Conservation (phyloP, 30 jellyfish, hydroid and myxozoan genomes). For the Turritopsis rubra region DNA sequence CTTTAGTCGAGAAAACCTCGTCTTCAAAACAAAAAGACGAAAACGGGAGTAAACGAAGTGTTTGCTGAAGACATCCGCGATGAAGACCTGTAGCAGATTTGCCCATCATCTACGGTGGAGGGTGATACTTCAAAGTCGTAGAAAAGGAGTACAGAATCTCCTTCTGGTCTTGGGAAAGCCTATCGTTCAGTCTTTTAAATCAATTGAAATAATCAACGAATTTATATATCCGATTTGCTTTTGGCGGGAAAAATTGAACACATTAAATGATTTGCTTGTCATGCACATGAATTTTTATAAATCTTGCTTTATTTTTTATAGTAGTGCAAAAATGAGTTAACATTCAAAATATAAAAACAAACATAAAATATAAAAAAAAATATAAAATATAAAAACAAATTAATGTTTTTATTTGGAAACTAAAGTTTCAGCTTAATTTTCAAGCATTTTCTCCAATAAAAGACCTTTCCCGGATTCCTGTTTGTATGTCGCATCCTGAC, state of each 20-base stretch:
- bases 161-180: neutral
- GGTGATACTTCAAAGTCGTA: neutral
- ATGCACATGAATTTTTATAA: neutral
- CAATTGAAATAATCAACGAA: neutral
- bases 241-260: neutral
- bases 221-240: neutral
- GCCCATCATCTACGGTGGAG: neutral
- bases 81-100: neutral
- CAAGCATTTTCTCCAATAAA: no score
- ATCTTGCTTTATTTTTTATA: neutral
- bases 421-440: no score
- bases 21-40: neutral
- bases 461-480: no score
- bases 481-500: no score
- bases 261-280: neutral
- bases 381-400: no score
- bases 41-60: neutral
- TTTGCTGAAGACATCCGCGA: conserved; percentile 14
- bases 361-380: no score
- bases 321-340: no score
- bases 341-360: no score
- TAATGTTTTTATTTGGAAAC: no score
- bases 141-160: neutral
- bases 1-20: conserved; percentile 12
- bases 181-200: neutral